Conservation (phyloP, 2,113 vertebrate genomes). For the Rhynchopsitta pachyrhyncha region DNA sequence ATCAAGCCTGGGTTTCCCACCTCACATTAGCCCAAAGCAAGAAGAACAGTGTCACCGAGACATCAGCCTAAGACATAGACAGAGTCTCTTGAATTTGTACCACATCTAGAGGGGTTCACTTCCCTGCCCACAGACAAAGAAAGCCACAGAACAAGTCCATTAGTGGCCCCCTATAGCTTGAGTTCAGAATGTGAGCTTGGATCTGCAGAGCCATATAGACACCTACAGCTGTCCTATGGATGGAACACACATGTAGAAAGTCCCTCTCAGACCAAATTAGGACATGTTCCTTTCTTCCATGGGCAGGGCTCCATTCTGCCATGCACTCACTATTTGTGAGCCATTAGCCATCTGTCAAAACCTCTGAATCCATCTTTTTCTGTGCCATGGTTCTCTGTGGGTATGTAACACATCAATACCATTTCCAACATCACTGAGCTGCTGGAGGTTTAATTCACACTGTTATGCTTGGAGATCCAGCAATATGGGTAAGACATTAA, state of each 20-base stretch:
- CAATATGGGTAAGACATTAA: neutral
- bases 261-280: neutral
- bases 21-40: neutral
- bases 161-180: accelerated
- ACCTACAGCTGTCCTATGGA: neutral
- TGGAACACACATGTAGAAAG: neutral
- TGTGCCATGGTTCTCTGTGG: neutral
- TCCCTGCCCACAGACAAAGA: neutral
- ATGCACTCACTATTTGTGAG: neutral
- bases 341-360: neutral
- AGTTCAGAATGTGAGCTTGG: neutral
- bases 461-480: neutral
- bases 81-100: neutral
- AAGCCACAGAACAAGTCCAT: neutral
- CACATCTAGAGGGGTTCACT: neutral
- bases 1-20: neutral
- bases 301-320: neutral
- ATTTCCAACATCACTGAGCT: neutral
- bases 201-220: neutral
- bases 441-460: neutral
- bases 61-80: neutral
- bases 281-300: neutral
- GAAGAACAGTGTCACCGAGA: neutral
- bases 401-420: neutral
- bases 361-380: neutral